Evolutionary conservation across 2,888 invertebrate species (phyloP).

Genomic region (Brenthis daphne): DNA sequence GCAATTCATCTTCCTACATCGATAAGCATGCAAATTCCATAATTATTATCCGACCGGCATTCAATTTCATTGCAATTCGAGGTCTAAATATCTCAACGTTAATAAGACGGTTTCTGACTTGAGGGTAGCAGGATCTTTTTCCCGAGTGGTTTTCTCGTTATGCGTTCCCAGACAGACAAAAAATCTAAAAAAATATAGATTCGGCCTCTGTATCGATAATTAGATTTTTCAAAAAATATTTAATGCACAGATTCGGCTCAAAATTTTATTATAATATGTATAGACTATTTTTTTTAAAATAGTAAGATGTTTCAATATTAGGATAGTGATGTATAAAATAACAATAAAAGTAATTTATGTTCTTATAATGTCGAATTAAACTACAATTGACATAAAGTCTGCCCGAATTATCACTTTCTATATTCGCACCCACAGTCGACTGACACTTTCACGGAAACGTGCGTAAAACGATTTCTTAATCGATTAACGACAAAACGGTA

Average conservation of each 20-base stretch:
- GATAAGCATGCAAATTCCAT: constrained; percentile 40
- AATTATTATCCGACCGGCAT: constrained; percentile 37
- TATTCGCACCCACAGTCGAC: constrained; percentile 53
- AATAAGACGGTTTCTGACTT: not conserved
- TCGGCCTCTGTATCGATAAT: too few species aligned
- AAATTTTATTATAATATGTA: too few species aligned
- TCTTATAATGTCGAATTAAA: not conserved
- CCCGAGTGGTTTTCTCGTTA: too few species aligned
- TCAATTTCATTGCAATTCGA: constrained; percentile 29
- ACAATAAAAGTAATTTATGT: too few species aligned
- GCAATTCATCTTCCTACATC: constrained; percentile 41
- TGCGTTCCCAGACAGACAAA: too few species aligned
- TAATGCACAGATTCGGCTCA: too few species aligned
- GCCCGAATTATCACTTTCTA: constrained; percentile 59
- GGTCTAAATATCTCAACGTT: constrained; percentile 14
- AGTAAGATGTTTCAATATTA: too few species aligned
- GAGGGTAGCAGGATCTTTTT: not conserved
- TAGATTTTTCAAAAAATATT: too few species aligned
- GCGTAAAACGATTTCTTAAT: constrained; percentile 70
- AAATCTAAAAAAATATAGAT: too few species aligned
- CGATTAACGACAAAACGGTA: constrained; percentile 73
- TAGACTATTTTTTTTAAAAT: too few species aligned
- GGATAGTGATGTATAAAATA: too few species aligned
- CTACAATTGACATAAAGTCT: constrained; percentile 14
- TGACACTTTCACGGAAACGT: constrained; percentile 73